Base-by-base conservation (phyloP, 2,113 vertebrate genomes). In the Phasianus colchicus region DNA sequence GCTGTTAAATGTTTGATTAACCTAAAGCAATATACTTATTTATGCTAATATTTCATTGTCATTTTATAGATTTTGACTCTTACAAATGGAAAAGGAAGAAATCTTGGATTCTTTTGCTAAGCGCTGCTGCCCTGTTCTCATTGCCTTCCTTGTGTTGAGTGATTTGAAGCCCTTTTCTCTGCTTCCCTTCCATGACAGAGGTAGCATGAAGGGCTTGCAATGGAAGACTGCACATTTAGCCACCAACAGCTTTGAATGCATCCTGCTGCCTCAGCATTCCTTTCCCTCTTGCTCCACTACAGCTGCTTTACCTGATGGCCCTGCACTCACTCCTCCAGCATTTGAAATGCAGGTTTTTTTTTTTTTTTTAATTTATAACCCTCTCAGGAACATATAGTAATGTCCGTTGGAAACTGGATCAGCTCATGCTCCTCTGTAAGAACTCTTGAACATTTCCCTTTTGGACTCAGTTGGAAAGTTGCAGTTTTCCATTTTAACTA, bases 171-270 rank as follows among this genome's bases (percentile, higher is more conserved):
- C 48, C 21, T 0, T 1, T 70, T 86, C 17, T 29, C 12, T 2
- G 55, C 25, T 12, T 87, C 6, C 9, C 4, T 60, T 38, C 65
- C 10, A 1, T 8, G 55, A 18, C 4, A 2, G 25, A 32, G 54
- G 36, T 54, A 74, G 32, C 21, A 20, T 12, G 2, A n/a, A 55
- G 29, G 45, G 7, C 11, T 67, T 75, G 57, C 32, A 34, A 0
- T 8, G 6, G 0, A 1, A 17, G 17, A 6, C 11, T 54, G 2
- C 0, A 0, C 9, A 3, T 77, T 76, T 50, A 29, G 36, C 15
- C 45, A 42, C 45, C 21, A 54, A 19, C 20, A 80, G 32, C 24
- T 81, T 58, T 13, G 45, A 74, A 78, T 43, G 22, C 42, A 34
- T 15, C 18, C 40, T 54, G 32, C 45, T 90, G 78, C 18, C 15